Conservation (phyloP, 1,140 invertebrate genomes). For the Mylabris phalerata region DNA sequence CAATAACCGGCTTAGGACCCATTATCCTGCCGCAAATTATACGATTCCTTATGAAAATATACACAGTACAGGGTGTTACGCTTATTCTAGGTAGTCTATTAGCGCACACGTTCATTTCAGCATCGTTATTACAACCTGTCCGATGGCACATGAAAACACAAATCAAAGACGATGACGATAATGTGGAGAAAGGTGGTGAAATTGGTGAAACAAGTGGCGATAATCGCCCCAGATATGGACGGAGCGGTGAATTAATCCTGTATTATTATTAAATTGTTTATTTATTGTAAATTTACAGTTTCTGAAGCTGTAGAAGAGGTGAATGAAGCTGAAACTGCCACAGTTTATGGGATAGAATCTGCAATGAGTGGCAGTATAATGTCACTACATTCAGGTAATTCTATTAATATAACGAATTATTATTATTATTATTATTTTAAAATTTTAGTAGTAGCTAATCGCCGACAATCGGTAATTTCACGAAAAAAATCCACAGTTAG, state of each 20-base stretch:
- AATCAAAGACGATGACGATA: constrained; percentile 4
- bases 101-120: constrained; percentile 41
- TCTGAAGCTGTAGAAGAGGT: background rate
- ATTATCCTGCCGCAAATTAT: constrained; percentile 46
- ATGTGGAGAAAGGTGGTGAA: constrained; percentile 10
- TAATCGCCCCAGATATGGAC: constrained; percentile 21
- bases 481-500: background rate
- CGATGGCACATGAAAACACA: constrained; percentile 47
- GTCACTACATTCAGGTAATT: constrained; percentile 4
- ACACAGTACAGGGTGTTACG: constrained; percentile 40
- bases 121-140: constrained; percentile 45
- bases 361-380: constrained; percentile 2
- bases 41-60: constrained; percentile 37
- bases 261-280: background rate
- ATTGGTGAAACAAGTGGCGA: background rate
- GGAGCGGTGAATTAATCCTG: background rate
- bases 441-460: background rate
- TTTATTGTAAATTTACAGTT: background rate
- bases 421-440: background rate
- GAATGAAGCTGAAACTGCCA: constrained; percentile 1
- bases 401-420: background rate
- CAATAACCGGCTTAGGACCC: constrained; percentile 44
- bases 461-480: background rate
- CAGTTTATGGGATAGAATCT: constrained; percentile 6
- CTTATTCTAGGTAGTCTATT: constrained; percentile 42